Evolutionary conservation across 1,140 invertebrate species (phyloP), one percentile per base, ranked within the genome.

Genomic region (Branchinecta lynchi): DNA sequence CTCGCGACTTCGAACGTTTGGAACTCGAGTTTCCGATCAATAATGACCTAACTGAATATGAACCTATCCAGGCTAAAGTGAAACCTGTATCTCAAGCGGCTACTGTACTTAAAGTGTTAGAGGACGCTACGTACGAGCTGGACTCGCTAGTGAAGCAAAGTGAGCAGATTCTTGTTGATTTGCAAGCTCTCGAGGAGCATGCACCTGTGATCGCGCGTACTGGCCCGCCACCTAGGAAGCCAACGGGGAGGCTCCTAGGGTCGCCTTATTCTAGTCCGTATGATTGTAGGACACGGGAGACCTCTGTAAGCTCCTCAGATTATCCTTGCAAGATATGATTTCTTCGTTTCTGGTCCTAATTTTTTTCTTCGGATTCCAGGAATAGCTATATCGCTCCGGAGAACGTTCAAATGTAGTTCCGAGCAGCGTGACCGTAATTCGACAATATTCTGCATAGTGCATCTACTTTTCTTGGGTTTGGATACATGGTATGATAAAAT

Each of bases 161-260:
- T 60, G 51, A 60, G 17, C 51, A 60, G 51, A 60, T 60, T 60
- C 51, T 60, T 15, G 12, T 60, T 15, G 51, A 60, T 60, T 60
- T 60, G 12, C 12, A 20, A 15, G 51, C 51, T 20, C 17, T 60
- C 12, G 51, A 60, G 51, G 51, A 60, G 17, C 51, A 60, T 60
- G 12, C 51, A 15, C 51, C 51, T 60, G 51, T 60, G 12, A 60
- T 60, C 12, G 12, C 51, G 12, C 12, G 51, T 3, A 15, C 51
- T 15, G 17, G 51, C 17, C 51, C 51, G 12, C 51, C 51, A 12
- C 51, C 51, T 15, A 12, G 51, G 51, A 60, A 20, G 51, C 32
- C 32, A 32, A 60, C 17, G 12, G 17, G 2, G 12, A 12, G 3
- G 51, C 51, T 60, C 17, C 51, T 60, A 15, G 12, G 12, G 2